phyloP scores from a whole-genome alignment of 2,113 vertebrate genomes.

The Leucopsar rothschildi region DNA sequence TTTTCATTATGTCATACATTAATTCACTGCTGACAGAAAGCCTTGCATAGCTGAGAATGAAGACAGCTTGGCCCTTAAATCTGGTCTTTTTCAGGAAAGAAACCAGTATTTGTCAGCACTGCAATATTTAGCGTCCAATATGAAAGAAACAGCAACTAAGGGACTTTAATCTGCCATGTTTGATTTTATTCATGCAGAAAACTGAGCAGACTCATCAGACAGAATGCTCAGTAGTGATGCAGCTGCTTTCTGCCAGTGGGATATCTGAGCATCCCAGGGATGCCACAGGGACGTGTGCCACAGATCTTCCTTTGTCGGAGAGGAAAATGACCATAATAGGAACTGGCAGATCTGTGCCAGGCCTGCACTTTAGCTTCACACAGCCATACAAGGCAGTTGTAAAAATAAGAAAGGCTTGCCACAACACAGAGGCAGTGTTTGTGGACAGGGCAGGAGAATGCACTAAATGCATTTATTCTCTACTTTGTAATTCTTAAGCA shows the following conservation, averaged over 20 bases:
- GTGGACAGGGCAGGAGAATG: not conserved
- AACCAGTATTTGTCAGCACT: not conserved
- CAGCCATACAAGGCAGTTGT: not conserved
- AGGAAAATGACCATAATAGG: not conserved
- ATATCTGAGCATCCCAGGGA: not conserved
- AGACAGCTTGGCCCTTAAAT: not conserved
- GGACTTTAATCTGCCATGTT: not conserved
- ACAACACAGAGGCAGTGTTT: not conserved
- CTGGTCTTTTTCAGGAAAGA: not conserved
- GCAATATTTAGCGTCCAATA: not conserved
- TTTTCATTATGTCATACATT: not conserved
- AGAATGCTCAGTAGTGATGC: not conserved
- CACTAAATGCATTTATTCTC: not conserved
- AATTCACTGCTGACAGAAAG: not conserved
- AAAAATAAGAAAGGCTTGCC: not conserved
- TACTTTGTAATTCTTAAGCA: not conserved
- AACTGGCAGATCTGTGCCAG: constrained; percentile 25
- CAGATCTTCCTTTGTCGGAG: not conserved
- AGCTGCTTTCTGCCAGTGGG: constrained; percentile 19
- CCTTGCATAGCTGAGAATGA: not conserved
- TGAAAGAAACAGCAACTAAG: not conserved
- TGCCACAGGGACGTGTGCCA: not conserved
- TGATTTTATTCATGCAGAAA: constrained; percentile 14
- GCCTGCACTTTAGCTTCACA: not conserved
- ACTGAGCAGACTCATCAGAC: not conserved